Percentiles rank a stretch among this genome's conserved stretches.
Evolutionary conservation across 37 sponge, comb jelly and placozoan species (phyloP).

Genomic region (Dysidea cf. avara): DNA sequence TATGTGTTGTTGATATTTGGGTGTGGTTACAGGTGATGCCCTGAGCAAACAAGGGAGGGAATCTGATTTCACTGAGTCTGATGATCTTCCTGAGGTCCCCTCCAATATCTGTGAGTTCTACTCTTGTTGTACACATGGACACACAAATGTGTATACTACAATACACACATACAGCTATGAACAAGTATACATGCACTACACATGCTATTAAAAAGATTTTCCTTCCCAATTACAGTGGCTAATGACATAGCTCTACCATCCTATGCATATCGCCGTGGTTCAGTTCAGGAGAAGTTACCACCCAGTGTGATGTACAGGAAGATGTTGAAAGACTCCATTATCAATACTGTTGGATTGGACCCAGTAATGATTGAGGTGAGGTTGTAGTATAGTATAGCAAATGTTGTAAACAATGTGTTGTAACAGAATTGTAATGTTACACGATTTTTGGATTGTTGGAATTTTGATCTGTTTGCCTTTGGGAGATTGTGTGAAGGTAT

Average conservation of each 20-base stretch:
- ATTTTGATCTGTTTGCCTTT: conserved; percentile 77
- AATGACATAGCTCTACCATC: too few species aligned
- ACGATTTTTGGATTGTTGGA: conserved; percentile 75
- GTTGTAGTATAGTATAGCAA: too few species aligned
- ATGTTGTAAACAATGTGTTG: too few species aligned
- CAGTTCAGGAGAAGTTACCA: conserved; percentile 29
- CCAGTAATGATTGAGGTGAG: too few species aligned
- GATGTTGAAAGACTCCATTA: conserved; percentile 25
- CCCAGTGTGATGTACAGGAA: conserved; percentile 38
- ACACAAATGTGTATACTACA: neutral
- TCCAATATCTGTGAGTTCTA: conserved; percentile 9
- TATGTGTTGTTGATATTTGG: too few species aligned
- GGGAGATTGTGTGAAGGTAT: conserved; percentile 63
- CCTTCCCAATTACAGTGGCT: too few species aligned
- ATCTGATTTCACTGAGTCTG: neutral
- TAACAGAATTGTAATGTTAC: too few species aligned
- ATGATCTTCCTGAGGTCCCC: conserved; percentile 16
- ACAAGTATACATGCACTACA: too few species aligned
- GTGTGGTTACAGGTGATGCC: conserved; percentile 25
- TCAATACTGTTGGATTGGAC: conserved; percentile 28
- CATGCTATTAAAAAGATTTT: too few species aligned
- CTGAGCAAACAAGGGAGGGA: neutral
- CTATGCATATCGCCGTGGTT: conserved; percentile 30
- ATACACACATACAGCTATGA: too few species aligned
- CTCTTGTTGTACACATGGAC: conserved; percentile 10